Conservation (phyloP, 37 sponge, comb jelly and placozoan species). For the Bolinopsis microptera region DNA sequence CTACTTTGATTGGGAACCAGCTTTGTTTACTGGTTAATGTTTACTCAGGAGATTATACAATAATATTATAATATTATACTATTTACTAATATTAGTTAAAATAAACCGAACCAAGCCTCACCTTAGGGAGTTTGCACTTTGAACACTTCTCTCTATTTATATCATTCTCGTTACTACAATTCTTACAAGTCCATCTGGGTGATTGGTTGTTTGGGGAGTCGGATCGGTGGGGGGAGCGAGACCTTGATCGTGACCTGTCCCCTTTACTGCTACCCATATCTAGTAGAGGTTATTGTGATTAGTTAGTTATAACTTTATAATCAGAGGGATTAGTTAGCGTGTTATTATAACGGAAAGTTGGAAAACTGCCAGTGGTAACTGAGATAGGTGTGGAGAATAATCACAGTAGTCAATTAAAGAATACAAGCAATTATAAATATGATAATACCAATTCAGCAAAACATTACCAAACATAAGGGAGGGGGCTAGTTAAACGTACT, state of each 20-base stretch:
- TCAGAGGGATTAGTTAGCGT: too few relatives aligned
- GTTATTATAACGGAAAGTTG: too few relatives aligned
- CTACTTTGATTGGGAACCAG: too few relatives aligned
- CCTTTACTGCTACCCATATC: not conserved
- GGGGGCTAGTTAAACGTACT: too few relatives aligned
- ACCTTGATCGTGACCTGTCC: constrained; percentile 6
- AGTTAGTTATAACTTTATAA: too few relatives aligned
- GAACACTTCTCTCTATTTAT: not conserved
- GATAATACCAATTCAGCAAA: not conserved
- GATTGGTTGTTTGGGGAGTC: not conserved
- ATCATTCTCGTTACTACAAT: not conserved
- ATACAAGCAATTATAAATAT: not conserved
- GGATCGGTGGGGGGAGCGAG: constrained; percentile 44
- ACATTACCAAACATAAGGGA: not conserved
- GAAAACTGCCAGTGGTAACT: not conserved
- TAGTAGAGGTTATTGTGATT: not conserved
- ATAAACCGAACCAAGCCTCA: too few relatives aligned
- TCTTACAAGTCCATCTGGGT: constrained; percentile 4
- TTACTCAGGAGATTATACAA: not conserved
- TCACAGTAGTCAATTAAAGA: not conserved
- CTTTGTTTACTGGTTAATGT: not conserved
- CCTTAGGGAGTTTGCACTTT: constrained; percentile 14
- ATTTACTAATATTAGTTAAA: too few relatives aligned
- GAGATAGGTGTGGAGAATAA: not conserved
- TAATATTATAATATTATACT: too few relatives aligned